Evolutionary conservation across 2,113 vertebrate genomes (phyloP), one percentile per base, ranked within the genome.

Genomic region (Myiozetetes cayanensis): DNA sequence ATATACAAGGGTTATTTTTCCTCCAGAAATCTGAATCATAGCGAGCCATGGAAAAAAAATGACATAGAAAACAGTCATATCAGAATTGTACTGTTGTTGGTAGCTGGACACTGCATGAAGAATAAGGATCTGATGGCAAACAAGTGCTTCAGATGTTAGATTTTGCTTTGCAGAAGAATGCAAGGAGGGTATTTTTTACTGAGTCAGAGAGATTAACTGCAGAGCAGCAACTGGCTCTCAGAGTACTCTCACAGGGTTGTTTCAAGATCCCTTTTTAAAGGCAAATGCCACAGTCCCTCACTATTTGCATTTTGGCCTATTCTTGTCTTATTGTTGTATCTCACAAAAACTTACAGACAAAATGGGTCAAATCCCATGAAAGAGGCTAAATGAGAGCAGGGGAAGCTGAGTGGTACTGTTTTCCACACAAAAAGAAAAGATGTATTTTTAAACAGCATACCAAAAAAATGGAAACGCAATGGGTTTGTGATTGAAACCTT

Each of bases 1-100:
- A 14, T 24, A 24, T 4, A 39, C 4, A 18, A 10, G 0, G 1
- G 2, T 3, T 0, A 22, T 46, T 74, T 31, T 52, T 18, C 2
- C 16, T 24, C 47, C 21, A 46, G 37, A 44, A 89, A 53, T 11
- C 3, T 44, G 31, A 44, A 31, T 31, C 16, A 20, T 5, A 61
- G 41, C 31, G 28, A 52, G 53, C 12, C 6, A 20, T 1, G 10
- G 14, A 37, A 58, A 5, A 83, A 31, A 77, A 89, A 16, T 4
- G 8, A 28, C 4, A 4, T 41, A 23, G 8, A 37, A 4, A 77
- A n/a, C 10, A 47, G 8, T 35, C 4, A 35, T 63, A 53, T 56
- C 71, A 76, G 39, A 68, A 21, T 43, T 44, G 1, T 2, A 35
- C 1, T 55, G 12, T 23, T 11, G 52, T 66, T 66, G 9, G 25